phyloP scores from a whole-genome alignment of 2,797 vertebrate genomes.

The Ciconia nigra region DNA sequence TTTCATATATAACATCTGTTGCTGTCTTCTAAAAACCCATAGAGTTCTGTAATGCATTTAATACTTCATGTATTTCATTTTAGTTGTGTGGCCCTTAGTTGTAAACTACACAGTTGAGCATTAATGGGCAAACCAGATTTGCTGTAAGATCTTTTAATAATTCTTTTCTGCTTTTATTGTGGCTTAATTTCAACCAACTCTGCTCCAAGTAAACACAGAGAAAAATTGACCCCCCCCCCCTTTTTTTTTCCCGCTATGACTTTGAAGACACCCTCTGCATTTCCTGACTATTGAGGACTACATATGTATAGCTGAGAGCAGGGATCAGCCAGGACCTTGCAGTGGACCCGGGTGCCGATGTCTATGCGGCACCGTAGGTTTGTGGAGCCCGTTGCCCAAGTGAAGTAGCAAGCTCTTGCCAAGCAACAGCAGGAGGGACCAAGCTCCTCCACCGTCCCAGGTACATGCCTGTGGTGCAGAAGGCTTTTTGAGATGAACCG shows the following conservation, averaged over 20 bases:
- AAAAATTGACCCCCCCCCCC: neutral
- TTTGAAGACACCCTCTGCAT: neutral
- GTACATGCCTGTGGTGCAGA: neutral
- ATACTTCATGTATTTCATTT: neutral
- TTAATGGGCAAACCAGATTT: neutral
- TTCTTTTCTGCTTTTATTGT: neutral
- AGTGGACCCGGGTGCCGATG: accelerated
- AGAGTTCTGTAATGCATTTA: neutral
- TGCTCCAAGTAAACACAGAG: neutral
- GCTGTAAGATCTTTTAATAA: neutral
- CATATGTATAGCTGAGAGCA: neutral
- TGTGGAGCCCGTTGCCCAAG: neutral
- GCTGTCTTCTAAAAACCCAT: neutral
- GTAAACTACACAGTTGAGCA: neutral
- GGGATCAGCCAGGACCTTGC: neutral
- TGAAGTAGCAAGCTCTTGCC: neutral
- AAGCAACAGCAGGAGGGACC: neutral
- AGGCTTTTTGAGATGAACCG: neutral
- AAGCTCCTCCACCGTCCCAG: too few relatives aligned
- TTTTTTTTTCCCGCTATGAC: neutral
- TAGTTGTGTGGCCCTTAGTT: neutral
- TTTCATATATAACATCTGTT: neutral
- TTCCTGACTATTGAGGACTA: too few relatives aligned
- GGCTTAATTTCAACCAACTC: neutral
- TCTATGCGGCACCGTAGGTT: accelerated